Base-by-base conservation (phyloP, 2,113 vertebrate species). In the Dasypus novemcinctus region DNA sequence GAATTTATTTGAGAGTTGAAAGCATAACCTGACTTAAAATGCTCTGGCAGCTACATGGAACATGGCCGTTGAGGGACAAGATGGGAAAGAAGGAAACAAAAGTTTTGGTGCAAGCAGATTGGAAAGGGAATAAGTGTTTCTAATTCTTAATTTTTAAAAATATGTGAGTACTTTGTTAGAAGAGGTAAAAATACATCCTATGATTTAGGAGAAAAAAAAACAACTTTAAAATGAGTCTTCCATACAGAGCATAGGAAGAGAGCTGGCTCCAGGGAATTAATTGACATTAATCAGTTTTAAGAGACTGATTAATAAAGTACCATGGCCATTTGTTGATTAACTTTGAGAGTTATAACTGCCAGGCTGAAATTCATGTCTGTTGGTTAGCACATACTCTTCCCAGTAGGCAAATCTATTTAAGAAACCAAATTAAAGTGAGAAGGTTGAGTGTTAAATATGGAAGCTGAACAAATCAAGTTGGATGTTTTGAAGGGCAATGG, bases 191-290 rank as follows among this genome's bases (percentile, higher is more conserved):
- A 21, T 95, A 21, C 78, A 81, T 95, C 95, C 82, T 46, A 75
- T 11, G 41, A 29, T 75, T 87, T 92, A 97, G 52, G 97, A 43
- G 96, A 97, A 78, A 97, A 43, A 96, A 97, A 43, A 96, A 93
- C 83, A 31, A 18, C 10, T 13, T 68, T 80, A 31, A 91, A 93
- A 80, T 78, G 95, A 27, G 85, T 95, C 80, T 95, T 63, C 61
- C 27, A 84, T 0, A 0, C 7, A 71, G 38, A 83, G 90, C 78
- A 46, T 25, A 63, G 69, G n/a, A 85, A 90, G 27, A 95, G 18
- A 80, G 66, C 59, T 81, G 66, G 36, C 66, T 87, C 93, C 88
- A 25, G 43, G 75, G 13, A 88, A 63, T 21, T 54, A 27, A 92
- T 59, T 94, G 71, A 85, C 33, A 83, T 89, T 90, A 43, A 92